A percentile compares a stretch with the other conserved stretches of the same genome.
Conservation (phyloP, 2,888 invertebrate genomes). For the Boloria euphrosyne region DNA sequence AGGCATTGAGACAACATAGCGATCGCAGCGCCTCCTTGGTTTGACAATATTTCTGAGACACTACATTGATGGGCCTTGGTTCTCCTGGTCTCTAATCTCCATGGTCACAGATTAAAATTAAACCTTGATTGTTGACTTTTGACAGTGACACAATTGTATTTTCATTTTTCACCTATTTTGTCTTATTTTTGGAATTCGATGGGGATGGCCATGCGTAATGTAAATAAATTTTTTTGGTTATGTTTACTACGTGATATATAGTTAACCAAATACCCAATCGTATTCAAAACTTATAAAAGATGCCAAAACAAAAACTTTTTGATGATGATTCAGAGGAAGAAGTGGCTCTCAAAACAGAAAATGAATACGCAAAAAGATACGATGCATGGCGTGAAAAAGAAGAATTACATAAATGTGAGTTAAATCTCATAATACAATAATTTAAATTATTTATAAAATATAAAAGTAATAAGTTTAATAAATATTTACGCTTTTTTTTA, state of each 20-base stretch:
- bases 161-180: no score
- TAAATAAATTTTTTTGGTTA: conserved; percentile 31
- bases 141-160: not conserved
- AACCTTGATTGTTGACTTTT: no score
- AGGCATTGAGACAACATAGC: no score
- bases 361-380: conserved; percentile 92
- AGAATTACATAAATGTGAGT: conserved; percentile 89
- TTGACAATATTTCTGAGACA: no score
- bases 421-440: not conserved
- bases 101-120: no score
- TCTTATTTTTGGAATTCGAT: not conserved
- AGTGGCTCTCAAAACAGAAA: conserved; percentile 85
- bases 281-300: conserved; percentile 24
- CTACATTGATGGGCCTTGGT: no score
- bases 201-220: conserved; percentile 19
- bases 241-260: conserved; percentile 49
- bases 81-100: no score
- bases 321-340: conserved; percentile 82
- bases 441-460: not conserved
- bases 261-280: conserved; percentile 33
- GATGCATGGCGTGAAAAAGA: conserved; percentile 93
- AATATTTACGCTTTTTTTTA: conserved; percentile 51
- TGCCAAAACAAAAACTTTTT: conserved; percentile 68
- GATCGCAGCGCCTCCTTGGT: no score
- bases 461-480: not conserved